Base-by-base conservation (phyloP, 1,140 invertebrate genomes). In the Aphis craccivora region DNA sequence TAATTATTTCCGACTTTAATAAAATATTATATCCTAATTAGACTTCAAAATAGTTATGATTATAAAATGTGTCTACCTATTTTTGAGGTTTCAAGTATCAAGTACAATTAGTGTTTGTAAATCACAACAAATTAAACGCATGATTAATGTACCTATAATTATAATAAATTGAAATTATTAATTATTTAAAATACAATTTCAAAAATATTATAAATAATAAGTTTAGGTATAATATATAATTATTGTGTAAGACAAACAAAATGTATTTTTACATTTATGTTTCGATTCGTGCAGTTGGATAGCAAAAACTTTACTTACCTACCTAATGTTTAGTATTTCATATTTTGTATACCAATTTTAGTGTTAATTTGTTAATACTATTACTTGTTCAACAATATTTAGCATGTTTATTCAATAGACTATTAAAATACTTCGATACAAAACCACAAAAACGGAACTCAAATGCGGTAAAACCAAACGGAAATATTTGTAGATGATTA, bases 401-500 rank as follows among this genome's bases (percentile, higher is more conserved):
- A 45, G 25, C 11, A 40, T 30, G 3, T 4, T 40, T 84, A 45
- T 86, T 86, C 40, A n/a, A 88, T 88, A 23, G 7, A 35, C n/a
- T 87, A n/a, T 87, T 87, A 43, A 45, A 87, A 87, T 87, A 87
- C 2, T 45, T 86, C 45, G 84, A 87, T 11, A n/a, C 4, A 6
- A 88, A 88, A 88, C 86, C 86, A 18, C 86, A 86, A 86, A 48
- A 25, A 88, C 45, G 45, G 45, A 51, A 88, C 35, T 48, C n/a
- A 35, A 88, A 88, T 88, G 86, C 5, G 86, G 86, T 51, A 45
- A 86, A 86, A 86, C 84, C 84, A 35, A 51, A 35, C 86, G 86
- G 43, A 88, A 88, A 86, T 40, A 45, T n/a, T 88, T 88, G 45
- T 88, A 76, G 11, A 76, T 76, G 14, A 7, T 9, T 45, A 9